Evolutionary conservation across 2,888 invertebrate species (phyloP), one percentile per base, ranked within the genome.

Genomic region (Oscheius sp.): DNA sequence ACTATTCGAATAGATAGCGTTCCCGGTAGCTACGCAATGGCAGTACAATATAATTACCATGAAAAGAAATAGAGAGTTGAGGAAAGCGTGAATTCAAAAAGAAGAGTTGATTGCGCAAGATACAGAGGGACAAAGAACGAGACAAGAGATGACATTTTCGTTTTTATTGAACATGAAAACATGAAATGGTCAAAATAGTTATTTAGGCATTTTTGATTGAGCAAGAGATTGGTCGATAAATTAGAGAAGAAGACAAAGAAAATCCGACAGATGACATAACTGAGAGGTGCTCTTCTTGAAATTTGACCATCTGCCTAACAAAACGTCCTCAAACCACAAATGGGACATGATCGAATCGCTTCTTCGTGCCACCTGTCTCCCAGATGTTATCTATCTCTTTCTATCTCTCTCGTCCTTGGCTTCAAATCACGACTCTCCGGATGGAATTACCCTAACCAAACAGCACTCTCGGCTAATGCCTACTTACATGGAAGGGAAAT

Each of bases 401-500:
- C 12, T 14, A 41, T 17, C 14, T 41, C 41, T 36, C 24, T 28
- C 47, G 5, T 47, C 20, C 33, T 33, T 20, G 17, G 17, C 8
- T 47, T 47, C 47, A 54, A 54, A 54, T 17, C 22, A 47, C 22
- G 24, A 24, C 47, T 17, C 24, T 47, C 47, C 47, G 33, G 54
- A 54, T 54, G 54, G 54, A 54, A 33, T 54, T 54, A 54, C 54
- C 20, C 54, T 32, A 33, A 33, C 54, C 54, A 54, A 54, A 54
- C 9, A 54, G 54, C 54, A 50, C 26, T 24, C n/a, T n/a, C 50
- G 26, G 50, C 54, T 54, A 54, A 54, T 54, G 54, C 54, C 50
- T 36, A 17, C 54, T 54, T 54, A 54, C 54, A 54, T 20, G 20
- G 54, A 54, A 54, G 36, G 54, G 54, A 54, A 33, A 54, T 54